These are phyloP conservation scores for Parnassius orleans DNA, from an alignment of 2,888 invertebrate genomes.

Conservation along the genomic window DNA sequence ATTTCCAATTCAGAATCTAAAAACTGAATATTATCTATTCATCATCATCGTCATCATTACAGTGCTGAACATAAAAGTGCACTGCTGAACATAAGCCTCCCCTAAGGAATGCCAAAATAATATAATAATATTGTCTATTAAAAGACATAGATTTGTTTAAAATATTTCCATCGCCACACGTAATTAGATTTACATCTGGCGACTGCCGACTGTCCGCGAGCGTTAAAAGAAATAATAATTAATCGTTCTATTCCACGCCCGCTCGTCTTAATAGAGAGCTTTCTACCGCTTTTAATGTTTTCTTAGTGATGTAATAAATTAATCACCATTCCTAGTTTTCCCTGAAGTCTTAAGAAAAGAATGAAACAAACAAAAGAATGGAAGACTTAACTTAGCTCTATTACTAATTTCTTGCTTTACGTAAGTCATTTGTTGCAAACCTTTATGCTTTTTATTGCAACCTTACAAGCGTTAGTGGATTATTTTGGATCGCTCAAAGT, in stretches of 20 bases:
- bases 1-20: too few species aligned
- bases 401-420: conserved; percentile 28
- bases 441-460: conserved; percentile 21
- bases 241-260: conserved; percentile 68
- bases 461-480: conserved; percentile 34
- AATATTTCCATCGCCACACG: conserved; percentile 36
- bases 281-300: conserved; percentile 69
- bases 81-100: too few species aligned
- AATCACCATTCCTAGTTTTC: conserved; percentile 70
- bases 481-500: conserved; percentile 20
- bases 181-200: conserved; percentile 32
- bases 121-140: too few species aligned
- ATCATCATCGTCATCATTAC: too few species aligned
- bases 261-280: conserved; percentile 74
- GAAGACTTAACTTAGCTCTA: conserved; percentile 48
- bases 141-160: background rate
- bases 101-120: too few species aligned
- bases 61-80: too few species aligned
- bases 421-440: conserved; percentile 22
- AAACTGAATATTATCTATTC: too few species aligned
- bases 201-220: conserved; percentile 50
- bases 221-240: conserved; percentile 79
- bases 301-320: conserved; percentile 75
- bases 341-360: conserved; percentile 37
- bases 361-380: conserved; percentile 58